These are phyloP conservation scores for Pogona vitticeps DNA, from an alignment of 2,113 vertebrate species.

Conservation along the genomic window DNA sequence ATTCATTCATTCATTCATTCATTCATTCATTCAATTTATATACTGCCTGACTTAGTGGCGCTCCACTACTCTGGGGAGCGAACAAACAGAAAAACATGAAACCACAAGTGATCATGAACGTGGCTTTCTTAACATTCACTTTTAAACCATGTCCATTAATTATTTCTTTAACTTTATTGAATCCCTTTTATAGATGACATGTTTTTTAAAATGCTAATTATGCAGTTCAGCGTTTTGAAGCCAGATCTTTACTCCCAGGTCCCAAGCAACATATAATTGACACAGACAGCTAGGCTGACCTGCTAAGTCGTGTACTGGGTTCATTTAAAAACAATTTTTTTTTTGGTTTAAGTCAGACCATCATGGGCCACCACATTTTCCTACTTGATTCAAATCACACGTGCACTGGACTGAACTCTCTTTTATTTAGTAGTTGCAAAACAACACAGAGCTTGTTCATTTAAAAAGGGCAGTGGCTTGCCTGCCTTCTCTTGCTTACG, in stretches of 20 bases:
- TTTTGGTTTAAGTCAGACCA: neutral
- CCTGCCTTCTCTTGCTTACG: constrained; percentile 26
- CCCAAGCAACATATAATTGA: neutral
- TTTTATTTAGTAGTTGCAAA: neutral
- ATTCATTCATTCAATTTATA: too few species aligned
- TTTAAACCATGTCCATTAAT: too few species aligned
- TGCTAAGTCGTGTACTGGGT: neutral
- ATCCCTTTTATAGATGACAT: too few species aligned
- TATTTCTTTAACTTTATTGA: too few species aligned
- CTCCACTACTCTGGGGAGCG: too few species aligned
- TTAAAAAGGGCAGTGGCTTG: neutral
- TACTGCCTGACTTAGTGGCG: too few species aligned
- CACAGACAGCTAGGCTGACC: neutral
- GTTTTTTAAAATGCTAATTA: too few species aligned
- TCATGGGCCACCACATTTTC: neutral
- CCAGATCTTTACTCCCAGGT: neutral
- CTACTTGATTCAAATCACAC: neutral
- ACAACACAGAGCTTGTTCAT: neutral
- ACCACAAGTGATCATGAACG: too few species aligned
- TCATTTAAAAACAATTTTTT: neutral
- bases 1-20: too few species aligned
- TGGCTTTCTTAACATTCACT: too few species aligned
- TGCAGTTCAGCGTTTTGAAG: neutral
- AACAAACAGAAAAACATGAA: too few species aligned
- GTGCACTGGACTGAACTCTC: fast-evolving